phyloP scores from a whole-genome alignment of 1,140 invertebrate genomes.

The Calosoma granatense region DNA sequence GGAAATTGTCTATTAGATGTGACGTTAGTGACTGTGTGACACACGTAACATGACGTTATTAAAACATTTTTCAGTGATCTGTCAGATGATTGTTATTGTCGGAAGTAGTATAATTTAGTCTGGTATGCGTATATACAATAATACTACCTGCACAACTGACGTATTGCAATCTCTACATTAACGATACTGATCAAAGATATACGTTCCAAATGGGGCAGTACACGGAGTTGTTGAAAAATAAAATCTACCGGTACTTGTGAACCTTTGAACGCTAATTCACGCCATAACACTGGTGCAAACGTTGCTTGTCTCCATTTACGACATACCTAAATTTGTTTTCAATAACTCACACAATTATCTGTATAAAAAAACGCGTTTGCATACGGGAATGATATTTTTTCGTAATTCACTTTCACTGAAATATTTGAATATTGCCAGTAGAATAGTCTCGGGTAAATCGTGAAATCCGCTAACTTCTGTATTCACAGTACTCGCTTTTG shows the following conservation, averaged over 20 bases:
- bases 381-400: constrained; percentile 14
- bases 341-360: neutral
- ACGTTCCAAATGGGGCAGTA: constrained; percentile 2
- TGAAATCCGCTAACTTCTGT: too few relatives aligned
- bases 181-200: neutral
- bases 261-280: constrained; percentile 11
- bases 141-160: neutral
- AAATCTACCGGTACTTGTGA: constrained; percentile 8
- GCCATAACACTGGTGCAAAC: constrained; percentile 14
- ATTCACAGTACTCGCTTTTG: too few relatives aligned
- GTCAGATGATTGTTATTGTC: too few relatives aligned
- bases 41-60: too few relatives aligned
- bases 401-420: constrained; percentile 14
- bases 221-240: constrained; percentile 14
- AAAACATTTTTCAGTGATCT: too few relatives aligned
- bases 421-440: constrained; percentile 16
- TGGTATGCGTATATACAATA: neutral
- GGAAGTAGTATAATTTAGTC: constrained; percentile 4
- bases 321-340: constrained; percentile 14
- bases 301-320: constrained; percentile 15
- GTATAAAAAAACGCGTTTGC: neutral
- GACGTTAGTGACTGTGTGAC: too few relatives aligned
- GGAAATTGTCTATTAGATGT: too few relatives aligned
- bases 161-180: neutral
- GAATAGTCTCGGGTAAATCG: constrained; percentile 12